Conservation (phyloP, 2,888 invertebrate species). For the Tubulanus polymorphus region DNA sequence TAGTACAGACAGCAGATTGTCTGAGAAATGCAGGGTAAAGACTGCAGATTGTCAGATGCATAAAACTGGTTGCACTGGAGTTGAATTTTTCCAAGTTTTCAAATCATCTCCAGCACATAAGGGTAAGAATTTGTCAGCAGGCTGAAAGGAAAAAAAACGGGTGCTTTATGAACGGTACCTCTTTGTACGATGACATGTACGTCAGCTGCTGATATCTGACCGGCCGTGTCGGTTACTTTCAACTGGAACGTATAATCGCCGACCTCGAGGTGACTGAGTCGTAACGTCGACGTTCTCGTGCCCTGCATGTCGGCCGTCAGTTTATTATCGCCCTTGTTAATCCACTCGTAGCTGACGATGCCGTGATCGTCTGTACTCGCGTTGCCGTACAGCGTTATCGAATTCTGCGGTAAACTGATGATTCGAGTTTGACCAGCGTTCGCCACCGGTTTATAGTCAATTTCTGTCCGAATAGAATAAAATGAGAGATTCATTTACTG, state of each 20-base stretch:
- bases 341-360: conserved; percentile 94
- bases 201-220: conserved; percentile 80
- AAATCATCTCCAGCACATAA: neutral
- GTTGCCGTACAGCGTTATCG: conserved; percentile 81
- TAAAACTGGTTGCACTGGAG: too few species aligned
- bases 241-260: conserved; percentile 91
- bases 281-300: conserved; percentile 82
- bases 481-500: neutral
- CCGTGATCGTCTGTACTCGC: conserved; percentile 89
- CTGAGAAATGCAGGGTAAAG: too few species aligned
- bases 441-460: conserved; percentile 91
- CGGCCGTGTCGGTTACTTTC: conserved; percentile 87
- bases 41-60: too few species aligned
- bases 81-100: too few species aligned
- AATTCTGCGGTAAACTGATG: conserved; percentile 82
- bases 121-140: neutral
- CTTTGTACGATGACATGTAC: conserved; percentile 92
- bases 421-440: conserved; percentile 89
- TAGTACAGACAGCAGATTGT: too few species aligned
- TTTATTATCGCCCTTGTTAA: conserved; percentile 73
- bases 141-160: too few species aligned
- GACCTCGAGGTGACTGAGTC: conserved; percentile 83
- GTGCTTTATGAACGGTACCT: too few species aligned
- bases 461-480: conserved; percentile 58
- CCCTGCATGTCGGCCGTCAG: conserved; percentile 93